These are phyloP conservation scores for Cricetomys ansorgei DNA, from an alignment of 2,113 vertebrate species.

Conservation along the genomic window DNA sequence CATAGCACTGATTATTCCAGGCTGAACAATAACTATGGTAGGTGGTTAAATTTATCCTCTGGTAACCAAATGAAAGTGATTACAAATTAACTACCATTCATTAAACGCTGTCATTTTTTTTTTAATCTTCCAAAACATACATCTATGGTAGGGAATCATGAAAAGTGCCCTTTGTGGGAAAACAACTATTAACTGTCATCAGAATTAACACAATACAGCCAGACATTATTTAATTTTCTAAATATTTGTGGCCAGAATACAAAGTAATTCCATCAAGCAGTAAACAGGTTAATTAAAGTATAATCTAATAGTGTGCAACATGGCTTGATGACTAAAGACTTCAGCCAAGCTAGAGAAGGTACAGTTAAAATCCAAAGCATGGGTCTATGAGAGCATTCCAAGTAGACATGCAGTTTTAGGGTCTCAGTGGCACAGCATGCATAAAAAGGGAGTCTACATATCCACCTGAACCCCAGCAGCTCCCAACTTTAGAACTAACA, in stretches of 20 bases:
- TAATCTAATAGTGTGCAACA: neutral
- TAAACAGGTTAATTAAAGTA: neutral
- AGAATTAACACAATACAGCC: neutral
- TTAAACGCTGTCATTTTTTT: slow-evolving; percentile 17
- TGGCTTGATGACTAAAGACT: neutral
- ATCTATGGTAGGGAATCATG: neutral
- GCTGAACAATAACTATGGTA: neutral
- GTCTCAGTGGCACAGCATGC: neutral
- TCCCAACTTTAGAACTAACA: neutral
- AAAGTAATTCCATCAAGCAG: neutral
- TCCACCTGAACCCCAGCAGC: neutral
- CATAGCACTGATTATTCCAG: neutral
- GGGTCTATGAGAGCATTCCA: neutral
- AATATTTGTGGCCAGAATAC: neutral
- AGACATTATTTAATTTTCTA: slow-evolving; percentile 34
- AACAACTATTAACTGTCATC: slow-evolving; percentile 37
- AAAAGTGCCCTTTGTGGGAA: neutral
- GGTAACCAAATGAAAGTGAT: slow-evolving; percentile 44
- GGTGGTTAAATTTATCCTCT: neutral
- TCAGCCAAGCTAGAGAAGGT: neutral
- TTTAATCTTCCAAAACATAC: slow-evolving; percentile 15
- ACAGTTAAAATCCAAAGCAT: neutral
- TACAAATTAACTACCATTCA: slow-evolving; percentile 46
- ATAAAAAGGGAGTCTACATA: fast-evolving
- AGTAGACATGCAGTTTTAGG: neutral